Evolutionary conservation across 2,113 vertebrate species (phyloP).

Genomic region (Emydocephalus ijimae): DNA sequence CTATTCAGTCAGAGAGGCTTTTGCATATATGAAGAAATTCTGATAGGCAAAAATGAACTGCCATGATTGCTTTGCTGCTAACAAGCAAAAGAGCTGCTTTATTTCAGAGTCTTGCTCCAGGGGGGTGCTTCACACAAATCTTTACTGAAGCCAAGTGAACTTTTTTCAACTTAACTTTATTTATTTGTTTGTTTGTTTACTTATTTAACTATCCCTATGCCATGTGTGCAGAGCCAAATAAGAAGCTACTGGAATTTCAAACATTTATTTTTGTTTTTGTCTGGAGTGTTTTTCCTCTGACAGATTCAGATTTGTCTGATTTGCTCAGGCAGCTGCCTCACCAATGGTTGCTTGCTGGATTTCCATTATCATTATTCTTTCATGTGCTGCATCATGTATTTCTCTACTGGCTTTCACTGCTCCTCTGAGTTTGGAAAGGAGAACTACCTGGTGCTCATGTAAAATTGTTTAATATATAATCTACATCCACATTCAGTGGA

Average conservation of each 20-base stretch:
- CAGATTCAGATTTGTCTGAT: neutral
- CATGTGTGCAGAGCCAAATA: neutral
- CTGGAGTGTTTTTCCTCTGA: no score
- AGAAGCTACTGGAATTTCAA: neutral
- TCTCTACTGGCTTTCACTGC: neutral
- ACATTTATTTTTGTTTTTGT: neutral
- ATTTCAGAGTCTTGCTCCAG: neutral
- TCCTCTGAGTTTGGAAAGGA: neutral
- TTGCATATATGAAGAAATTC: neutral
- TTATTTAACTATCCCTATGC: neutral
- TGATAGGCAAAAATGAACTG: neutral
- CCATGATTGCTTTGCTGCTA: neutral
- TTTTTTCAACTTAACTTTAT: neutral
- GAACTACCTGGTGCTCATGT: neutral
- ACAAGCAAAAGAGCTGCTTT: neutral
- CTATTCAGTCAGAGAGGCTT: neutral
- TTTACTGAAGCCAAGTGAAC: neutral
- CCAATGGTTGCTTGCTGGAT: neutral
- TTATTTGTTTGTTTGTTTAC: neutral
- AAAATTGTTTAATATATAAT: neutral
- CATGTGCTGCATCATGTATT: neutral
- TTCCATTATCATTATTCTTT: neutral
- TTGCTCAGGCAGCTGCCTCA: neutral
- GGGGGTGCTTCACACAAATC: neutral
- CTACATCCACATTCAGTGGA: neutral